Base-by-base conservation (phyloP, 2,797 vertebrate genomes). In the Rhynchotus rufescens region DNA sequence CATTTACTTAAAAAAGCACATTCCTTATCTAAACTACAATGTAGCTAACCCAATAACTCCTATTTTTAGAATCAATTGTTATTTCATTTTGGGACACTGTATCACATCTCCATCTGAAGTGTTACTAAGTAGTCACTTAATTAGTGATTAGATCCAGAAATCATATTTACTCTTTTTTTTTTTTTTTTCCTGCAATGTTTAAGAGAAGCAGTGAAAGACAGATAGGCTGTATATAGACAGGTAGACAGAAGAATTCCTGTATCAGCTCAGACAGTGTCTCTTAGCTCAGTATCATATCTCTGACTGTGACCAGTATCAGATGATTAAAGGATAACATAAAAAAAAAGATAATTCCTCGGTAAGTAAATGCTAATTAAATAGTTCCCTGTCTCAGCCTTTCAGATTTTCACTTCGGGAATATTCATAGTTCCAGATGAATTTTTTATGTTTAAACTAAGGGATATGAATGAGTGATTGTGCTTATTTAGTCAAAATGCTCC, bases 121-220 rank as follows among this genome's bases (percentile, higher is more conserved):
- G 69, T 89, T 86, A 73, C 20, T 80, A 89, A 67, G 86, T 91
- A 36, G n/a, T 71, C 40, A 73, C 47, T 86, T 88, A 91, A 86
- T 93, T 91, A 89, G 56, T 38, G 91, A 26, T 56, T 91, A 74
- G 28, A 52, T 81, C 62, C 61, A 40, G 92, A 79, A 75, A 73
- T 92, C 44, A 26, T 74, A 44, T 94, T 84, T 52, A 51, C 83
- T 91, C 68, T 88, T 10, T 6, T 89, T 79, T 78, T 86, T 68
- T 92, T 88, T 12, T 8, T 89, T 79, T 86, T 68, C 88, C 0
- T 0, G 2, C 42, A 17, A 30, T 54, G 20, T 69, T 89, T 32
- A 38, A 22, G 38, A 84, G 60, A 84, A 49, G 49, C 56, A 26
- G 21, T 60, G 47, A 20, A 74, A 67, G 89, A 69, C 3, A 66